A percentile compares a stretch with the other conserved stretches of the same genome.
Evolutionary conservation across 2,888 invertebrate genomes (phyloP).

Genomic region (Drosophila quasianomalipes): DNA sequence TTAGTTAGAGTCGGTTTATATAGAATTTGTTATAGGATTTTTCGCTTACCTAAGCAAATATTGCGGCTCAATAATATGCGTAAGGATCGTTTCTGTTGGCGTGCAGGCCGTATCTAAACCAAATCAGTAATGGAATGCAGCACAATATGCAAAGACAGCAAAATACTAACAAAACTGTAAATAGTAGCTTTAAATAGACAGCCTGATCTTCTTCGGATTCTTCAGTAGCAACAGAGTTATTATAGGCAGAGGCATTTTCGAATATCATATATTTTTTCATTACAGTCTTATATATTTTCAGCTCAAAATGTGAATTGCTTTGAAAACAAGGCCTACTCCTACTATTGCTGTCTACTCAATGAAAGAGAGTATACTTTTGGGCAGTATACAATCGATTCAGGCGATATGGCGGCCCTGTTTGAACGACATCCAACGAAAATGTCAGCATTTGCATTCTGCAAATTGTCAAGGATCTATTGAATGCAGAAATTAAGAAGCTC

Average conservation of each 20-base stretch:
- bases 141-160: neutral
- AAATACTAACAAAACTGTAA: neutral
- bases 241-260: neutral
- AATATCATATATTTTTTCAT: neutral
- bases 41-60: neutral
- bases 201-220: neutral
- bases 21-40: neutral
- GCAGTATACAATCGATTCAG: neutral
- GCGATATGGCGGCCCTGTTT: neutral
- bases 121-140: neutral
- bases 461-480: conserved; percentile 20
- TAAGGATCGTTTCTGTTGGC: neutral
- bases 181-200: neutral
- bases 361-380: neutral
- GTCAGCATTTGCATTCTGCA: neutral
- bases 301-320: neutral
- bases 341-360: neutral
- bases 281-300: neutral
- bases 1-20: neutral
- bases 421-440: neutral
- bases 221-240: neutral
- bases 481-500: conserved; percentile 47
- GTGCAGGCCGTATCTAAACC: neutral
- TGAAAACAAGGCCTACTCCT: neutral
- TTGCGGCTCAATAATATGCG: neutral